Percentiles rank a stretch among this genome's conserved stretches.
Conservation (phyloP, 1,140 invertebrate species). For the Leptopilina clavipes region DNA sequence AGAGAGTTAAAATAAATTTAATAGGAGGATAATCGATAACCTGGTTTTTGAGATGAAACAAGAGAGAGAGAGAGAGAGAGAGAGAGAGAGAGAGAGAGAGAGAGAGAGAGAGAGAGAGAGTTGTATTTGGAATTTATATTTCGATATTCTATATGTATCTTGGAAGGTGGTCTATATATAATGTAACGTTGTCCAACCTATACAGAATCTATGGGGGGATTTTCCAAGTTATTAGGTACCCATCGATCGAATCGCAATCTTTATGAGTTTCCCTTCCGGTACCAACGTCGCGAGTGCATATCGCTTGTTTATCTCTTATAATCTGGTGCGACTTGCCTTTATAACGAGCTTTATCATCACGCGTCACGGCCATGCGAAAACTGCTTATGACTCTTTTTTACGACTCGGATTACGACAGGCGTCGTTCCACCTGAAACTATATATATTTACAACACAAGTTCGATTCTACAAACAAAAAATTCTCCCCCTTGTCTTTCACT, state of each 20-base stretch:
- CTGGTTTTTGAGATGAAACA: not conserved
- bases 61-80: not conserved
- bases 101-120: not conserved
- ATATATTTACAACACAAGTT: not conserved
- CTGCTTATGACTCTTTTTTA: constrained; percentile 32
- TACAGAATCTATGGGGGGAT: not conserved
- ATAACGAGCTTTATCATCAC: constrained; percentile 34
- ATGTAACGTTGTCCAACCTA: not conserved
- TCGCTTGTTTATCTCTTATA: constrained; percentile 32
- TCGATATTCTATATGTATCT: too few relatives aligned
- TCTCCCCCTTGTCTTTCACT: too few relatives aligned
- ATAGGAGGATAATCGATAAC: not conserved
- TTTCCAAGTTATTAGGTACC: constrained; percentile 32
- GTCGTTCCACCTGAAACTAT: not conserved
- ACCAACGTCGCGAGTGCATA: not conserved
- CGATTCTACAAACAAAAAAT: not conserved
- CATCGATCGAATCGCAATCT: constrained; percentile 32
- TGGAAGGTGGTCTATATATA: not conserved
- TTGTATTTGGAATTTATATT: not conserved
- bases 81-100: not conserved
- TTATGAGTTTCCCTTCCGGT: constrained; percentile 28
- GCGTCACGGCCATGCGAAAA: constrained; percentile 6
- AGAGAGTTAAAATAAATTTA: too few relatives aligned
- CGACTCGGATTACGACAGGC: constrained; percentile 20
- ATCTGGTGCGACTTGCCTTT: constrained; percentile 21